phyloP scores from a whole-genome alignment of 2,113 vertebrate species.

The Eidolon helvum region DNA sequence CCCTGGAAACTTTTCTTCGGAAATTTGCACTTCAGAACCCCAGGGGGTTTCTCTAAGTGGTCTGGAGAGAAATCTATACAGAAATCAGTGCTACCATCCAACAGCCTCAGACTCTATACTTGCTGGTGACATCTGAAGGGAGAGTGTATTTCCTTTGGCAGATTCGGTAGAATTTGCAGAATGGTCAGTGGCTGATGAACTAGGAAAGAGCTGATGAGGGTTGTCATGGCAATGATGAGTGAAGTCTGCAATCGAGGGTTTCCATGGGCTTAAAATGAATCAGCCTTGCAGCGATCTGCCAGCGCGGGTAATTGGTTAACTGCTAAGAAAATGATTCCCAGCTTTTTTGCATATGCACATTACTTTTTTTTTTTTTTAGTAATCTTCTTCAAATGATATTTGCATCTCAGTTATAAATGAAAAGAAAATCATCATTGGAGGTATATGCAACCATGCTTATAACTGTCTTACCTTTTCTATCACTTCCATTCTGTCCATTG shows the following conservation, averaged over 20 bases:
- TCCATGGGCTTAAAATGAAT: background rate
- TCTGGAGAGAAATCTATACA: background rate
- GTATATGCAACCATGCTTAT: background rate
- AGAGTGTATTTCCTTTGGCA: background rate
- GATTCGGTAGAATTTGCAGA: background rate
- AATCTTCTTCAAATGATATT: background rate
- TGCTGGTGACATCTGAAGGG: background rate
- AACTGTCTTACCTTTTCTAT: background rate
- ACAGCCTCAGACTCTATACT: background rate
- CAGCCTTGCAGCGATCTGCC: background rate
- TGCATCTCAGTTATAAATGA: background rate
- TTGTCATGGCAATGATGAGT: constrained; percentile 5
- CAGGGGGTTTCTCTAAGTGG: background rate
- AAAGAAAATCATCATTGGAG: background rate
- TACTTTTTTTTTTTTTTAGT: background rate
- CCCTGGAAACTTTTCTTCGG: background rate
- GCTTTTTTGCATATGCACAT: background rate
- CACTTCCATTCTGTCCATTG: background rate
- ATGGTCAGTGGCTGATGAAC: background rate
- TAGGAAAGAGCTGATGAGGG: background rate
- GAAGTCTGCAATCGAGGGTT: background rate
- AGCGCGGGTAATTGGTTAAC: background rate
- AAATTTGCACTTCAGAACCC: constrained; percentile 42
- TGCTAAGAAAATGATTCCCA: background rate
- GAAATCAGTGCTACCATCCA: background rate